Conservation (phyloP, 2,888 invertebrate species). For the Notodonta dromedarius region DNA sequence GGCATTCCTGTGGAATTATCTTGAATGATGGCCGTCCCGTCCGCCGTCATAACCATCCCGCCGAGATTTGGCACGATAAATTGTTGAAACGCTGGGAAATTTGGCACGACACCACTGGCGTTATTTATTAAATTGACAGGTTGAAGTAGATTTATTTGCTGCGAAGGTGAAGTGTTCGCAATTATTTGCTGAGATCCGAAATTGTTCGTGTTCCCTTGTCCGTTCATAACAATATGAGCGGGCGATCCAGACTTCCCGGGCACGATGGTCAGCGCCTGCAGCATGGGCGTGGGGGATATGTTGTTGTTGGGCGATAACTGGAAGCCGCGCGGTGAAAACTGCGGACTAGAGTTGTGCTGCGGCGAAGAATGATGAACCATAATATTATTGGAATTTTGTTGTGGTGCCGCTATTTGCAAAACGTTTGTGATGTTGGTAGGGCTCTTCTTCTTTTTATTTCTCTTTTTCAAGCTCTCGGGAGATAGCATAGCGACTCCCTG, state of each 20-base stretch:
- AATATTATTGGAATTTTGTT: conserved; percentile 86
- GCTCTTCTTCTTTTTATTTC: conserved; percentile 90
- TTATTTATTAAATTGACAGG: conserved; percentile 92
- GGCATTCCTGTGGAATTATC: conserved; percentile 87
- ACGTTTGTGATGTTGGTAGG: conserved; percentile 89
- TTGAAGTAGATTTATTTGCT: conserved; percentile 90
- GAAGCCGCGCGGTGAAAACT: conserved; percentile 90
- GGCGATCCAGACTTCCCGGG: conserved; percentile 90
- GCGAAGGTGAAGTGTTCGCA: conserved; percentile 82
- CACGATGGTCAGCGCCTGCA: conserved; percentile 90
- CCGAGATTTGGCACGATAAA: conserved; percentile 92
- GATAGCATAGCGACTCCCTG: conserved; percentile 84
- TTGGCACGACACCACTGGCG: conserved; percentile 87
- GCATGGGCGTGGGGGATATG: conserved; percentile 87
- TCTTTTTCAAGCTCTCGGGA: conserved; percentile 87
- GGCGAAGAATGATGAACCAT: conserved; percentile 82
- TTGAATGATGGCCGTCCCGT: conserved; percentile 90
- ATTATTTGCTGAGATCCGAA: conserved; percentile 88
- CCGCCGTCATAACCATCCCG: conserved; percentile 93
- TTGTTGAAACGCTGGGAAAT: conserved; percentile 92
- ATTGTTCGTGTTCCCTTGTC: conserved; percentile 85
- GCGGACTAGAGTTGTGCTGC: conserved; percentile 75
- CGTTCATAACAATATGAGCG: conserved; percentile 91
- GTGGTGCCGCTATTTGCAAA: conserved; percentile 87
- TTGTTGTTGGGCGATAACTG: conserved; percentile 89